Percentiles rank a stretch among this genome's conserved stretches.
phyloP scores from a whole-genome alignment of 2,113 vertebrate genomes.

The Megaleporinus macrocephalus region DNA sequence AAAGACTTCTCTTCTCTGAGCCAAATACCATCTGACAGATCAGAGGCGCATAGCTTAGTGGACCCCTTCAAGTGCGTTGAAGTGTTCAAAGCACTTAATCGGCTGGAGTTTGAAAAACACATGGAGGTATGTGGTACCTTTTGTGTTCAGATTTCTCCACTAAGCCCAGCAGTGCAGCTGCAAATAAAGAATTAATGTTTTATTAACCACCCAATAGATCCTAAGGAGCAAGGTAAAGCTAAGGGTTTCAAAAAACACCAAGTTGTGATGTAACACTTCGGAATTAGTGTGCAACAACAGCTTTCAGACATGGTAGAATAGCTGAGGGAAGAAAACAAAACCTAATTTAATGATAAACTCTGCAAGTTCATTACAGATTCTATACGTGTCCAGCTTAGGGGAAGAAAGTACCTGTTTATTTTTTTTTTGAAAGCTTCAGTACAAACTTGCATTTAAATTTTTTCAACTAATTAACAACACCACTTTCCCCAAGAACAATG shows the following conservation, averaged over 20 bases:
- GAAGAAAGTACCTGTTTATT: neutral
- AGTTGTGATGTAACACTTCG: neutral
- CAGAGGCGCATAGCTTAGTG: neutral
- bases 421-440: neutral
- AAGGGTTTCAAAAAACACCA: slow-evolving; percentile 3
- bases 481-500: too few species aligned
- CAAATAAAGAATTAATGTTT: slow-evolving; percentile 34
- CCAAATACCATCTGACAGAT: neutral
- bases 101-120: neutral
- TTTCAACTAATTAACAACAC: neutral
- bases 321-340: neutral
- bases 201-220: slow-evolving; percentile 10
- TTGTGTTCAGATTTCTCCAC: slow-evolving; percentile 6
- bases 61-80: neutral
- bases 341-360: neutral
- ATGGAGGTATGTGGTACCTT: neutral
- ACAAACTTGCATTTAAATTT: neutral
- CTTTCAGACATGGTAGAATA: neutral
- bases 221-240: neutral
- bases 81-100: neutral
- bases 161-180: neutral
- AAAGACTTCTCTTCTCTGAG: slow-evolving; percentile 2
- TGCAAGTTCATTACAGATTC: neutral
- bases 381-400: neutral
- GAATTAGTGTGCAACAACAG: neutral